Evolutionary conservation across 2,888 invertebrate species (phyloP).

Genomic region (Muscina levida): DNA sequence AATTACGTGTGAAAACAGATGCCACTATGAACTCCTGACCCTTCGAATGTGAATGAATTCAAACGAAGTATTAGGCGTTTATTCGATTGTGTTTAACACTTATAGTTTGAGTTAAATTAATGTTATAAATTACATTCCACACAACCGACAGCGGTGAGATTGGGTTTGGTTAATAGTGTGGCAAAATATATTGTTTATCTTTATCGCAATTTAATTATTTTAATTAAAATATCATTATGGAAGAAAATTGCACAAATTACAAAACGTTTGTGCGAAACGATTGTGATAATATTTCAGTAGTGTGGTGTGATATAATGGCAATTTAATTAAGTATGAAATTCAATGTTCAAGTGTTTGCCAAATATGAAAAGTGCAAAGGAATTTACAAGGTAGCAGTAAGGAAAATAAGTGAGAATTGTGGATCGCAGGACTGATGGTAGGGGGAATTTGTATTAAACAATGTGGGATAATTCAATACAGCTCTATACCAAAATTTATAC

Average conservation of each 20-base stretch:
- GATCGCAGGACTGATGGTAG: too few species aligned
- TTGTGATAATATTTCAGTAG: too few species aligned
- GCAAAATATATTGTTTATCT: constrained; percentile 38
- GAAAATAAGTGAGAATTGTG: too few species aligned
- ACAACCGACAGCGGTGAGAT: neutral
- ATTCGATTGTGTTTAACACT: constrained; percentile 63
- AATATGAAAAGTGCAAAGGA: too few species aligned
- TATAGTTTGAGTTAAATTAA: constrained; percentile 32
- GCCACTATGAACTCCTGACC: constrained; percentile 61
- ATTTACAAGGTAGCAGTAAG: too few species aligned
- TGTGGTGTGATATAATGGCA: too few species aligned
- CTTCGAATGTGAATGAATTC: constrained; percentile 24
- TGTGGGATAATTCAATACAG: too few species aligned
- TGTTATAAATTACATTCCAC: constrained; percentile 43
- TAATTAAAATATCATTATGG: constrained; percentile 64
- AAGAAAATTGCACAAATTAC: neutral
- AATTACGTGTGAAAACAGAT: constrained; percentile 63
- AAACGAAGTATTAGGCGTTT: constrained; percentile 63
- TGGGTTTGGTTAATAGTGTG: constrained; percentile 19
- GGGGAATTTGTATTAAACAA: too few species aligned
- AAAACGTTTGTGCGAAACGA: neutral
- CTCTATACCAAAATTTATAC: too few species aligned
- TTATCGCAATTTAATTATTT: constrained; percentile 68
- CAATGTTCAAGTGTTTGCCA: too few species aligned
- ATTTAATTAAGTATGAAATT: too few species aligned